Base-by-base conservation (phyloP, 2,888 invertebrate genomes). In the Stegana nigrithorax region DNA sequence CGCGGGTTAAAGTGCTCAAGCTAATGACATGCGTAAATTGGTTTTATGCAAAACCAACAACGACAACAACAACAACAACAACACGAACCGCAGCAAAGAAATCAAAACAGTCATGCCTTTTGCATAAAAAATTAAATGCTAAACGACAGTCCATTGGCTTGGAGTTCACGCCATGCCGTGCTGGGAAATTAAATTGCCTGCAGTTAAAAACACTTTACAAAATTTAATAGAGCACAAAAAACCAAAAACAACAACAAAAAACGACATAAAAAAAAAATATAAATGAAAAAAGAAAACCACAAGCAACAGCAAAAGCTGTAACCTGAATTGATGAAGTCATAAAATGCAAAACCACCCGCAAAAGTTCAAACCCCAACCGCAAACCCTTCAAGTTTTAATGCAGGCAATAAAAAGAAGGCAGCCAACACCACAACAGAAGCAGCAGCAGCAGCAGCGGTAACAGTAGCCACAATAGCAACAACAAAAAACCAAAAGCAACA, bases 1-100 rank as follows among this genome's bases (percentile, higher is more conserved):
- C 32, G 32, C 32, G 32, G 73, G 75, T 76, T 73, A 70, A 73
- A 69, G 71, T 73, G 73, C 71, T 73, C 69, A 70, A 69, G 76
- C 83, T 82, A 83, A 83, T 83, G 80, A 78, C 42, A 65, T 73
- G 67, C 67, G 69, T 64, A 73, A 73, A 71, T 73, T 70, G n/a
- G n/a, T n/a, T n/a, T n/a, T n/a, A n/a, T n/a, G n/a, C n/a, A n/a
- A n/a, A n/a, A n/a, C n/a, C n/a, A n/a, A n/a, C n/a, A n/a, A n/a
- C n/a, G n/a, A n/a, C n/a, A n/a, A n/a, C n/a, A n/a, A n/a, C n/a
- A n/a, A n/a, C n/a, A n/a, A n/a, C n/a, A n/a, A n/a, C 59, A 29
- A 45, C 67, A 56, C 53, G 45, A 65, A 63, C 50, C 65, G 63
- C 67, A 10, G 6, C 27, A 42, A n/a, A 7, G 12, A 55, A 32